Evolutionary conservation across 2,113 vertebrate genomes (phyloP), one percentile per base, ranked within the genome.

Genomic region (Meleagris gallopavo): DNA sequence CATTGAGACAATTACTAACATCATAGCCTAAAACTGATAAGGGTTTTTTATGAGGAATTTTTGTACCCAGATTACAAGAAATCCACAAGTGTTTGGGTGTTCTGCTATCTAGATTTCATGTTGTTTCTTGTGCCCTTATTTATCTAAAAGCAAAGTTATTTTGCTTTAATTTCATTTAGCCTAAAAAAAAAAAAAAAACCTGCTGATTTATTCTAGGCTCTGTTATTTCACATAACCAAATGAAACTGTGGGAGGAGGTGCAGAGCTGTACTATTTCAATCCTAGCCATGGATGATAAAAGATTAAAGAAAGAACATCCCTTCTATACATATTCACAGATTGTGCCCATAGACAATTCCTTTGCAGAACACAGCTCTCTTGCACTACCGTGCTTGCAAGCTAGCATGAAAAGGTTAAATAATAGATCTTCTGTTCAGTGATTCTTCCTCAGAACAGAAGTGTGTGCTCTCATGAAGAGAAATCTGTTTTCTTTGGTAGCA

Each of bases 21-120:
- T 90, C 80, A 66, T 80, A 91, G 34, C 29, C 45, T 82, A 69
- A 84, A 46, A 41, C 58, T 55, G 95, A 95, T 95, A 96, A 95
- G 32, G 67, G 85, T 81, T 77, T 95, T 94, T 95, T 95, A 94
- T 80, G 82, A 78, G 34, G 84, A 73, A 65, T 81, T 94, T 94
- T 72, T 93, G 43, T 91, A 88, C 67, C 91, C 79, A 86, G 91
- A 95, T 95, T 93, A 94, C 61, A 94, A 75, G 60, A 88, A 94
- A 88, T 79, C 85, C 88, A 21, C 46, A 88, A 58, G 61, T 86
- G 20, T 46, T 36, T 84, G 48, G 61, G 52, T 43, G 81, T 83
- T 78, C 52, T 55, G 22, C 65, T 95, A 61, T 81, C 87, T 95
- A 58, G 57, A 74, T 83, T 85, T 86, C 41, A 5, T 54, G 48